Conservation (phyloP, 2,797 vertebrate genomes). For the Antrozous pallidus region DNA sequence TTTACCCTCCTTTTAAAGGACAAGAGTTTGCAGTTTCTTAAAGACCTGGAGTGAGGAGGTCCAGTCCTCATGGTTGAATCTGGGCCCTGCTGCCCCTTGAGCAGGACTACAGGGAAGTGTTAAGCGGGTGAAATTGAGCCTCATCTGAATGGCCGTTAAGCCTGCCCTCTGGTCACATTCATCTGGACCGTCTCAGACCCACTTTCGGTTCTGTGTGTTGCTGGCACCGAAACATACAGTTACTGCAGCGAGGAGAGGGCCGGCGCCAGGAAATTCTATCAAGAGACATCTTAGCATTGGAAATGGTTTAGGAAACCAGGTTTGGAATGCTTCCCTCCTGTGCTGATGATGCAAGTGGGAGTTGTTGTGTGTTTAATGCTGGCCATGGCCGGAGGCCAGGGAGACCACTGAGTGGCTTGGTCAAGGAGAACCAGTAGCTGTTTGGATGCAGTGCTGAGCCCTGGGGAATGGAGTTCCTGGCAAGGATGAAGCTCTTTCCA, state of each 20-base stretch:
- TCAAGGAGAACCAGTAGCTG: not conserved
- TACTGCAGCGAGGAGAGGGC: not conserved
- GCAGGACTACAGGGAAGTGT: rapidly evolving
- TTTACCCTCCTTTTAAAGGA: not conserved
- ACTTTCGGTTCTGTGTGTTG: rapidly evolving
- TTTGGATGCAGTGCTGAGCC: not conserved
- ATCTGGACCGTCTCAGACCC: not conserved
- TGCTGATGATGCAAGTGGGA: not conserved
- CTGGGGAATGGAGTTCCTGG: not conserved
- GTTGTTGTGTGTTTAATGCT: not conserved
- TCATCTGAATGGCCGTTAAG: rapidly evolving
- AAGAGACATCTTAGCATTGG: not conserved
- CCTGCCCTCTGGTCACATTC: rapidly evolving
- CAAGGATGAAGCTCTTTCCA: too few relatives aligned
- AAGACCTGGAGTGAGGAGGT: not conserved
- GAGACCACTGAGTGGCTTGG: rapidly evolving
- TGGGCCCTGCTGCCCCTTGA: not conserved
- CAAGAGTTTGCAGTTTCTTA: not conserved
- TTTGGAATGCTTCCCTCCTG: not conserved
- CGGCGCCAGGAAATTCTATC: not conserved
- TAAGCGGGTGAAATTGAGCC: not conserved
- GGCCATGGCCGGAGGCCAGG: not conserved
- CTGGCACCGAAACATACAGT: not conserved
- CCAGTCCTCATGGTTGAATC: rapidly evolving
- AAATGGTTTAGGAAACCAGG: not conserved